Percentiles rank a stretch among this genome's conserved stretches.
Evolutionary conservation across 2,797 vertebrate genomes (phyloP).

Genomic region (Cirrhinus mrigala): DNA sequence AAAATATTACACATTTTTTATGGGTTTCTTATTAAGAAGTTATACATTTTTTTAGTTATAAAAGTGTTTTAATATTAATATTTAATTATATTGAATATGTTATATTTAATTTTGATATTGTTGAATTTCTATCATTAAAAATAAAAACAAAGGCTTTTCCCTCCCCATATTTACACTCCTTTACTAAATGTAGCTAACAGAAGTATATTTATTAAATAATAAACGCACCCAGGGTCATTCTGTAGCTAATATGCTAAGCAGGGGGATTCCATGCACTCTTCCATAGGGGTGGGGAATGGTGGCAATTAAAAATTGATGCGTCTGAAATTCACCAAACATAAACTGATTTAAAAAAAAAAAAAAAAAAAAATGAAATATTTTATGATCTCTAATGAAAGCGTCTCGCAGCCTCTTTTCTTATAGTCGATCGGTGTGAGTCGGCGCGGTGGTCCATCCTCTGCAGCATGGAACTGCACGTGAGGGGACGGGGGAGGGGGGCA

Average conservation of each 20-base stretch:
- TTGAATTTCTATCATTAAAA: too few relatives aligned
- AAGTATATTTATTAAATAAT: background rate
- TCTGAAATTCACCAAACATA: background rate
- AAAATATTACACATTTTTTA: too few relatives aligned
- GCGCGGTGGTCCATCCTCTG: background rate
- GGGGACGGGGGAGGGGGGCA: slow-evolving; percentile 5
- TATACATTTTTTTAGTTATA: too few relatives aligned
- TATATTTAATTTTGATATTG: too few relatives aligned
- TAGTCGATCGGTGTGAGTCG: too few relatives aligned
- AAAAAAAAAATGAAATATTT: too few relatives aligned
- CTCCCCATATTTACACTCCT: background rate
- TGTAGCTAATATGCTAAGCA: slow-evolving; percentile 45
- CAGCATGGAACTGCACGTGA: slow-evolving; percentile 57
- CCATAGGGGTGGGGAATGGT: background rate
- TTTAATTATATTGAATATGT: too few relatives aligned
- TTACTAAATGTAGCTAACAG: too few relatives aligned
- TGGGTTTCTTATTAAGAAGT: too few relatives aligned
- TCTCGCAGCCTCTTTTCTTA: too few relatives aligned
- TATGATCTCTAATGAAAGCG: background rate
- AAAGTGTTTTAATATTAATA: too few relatives aligned
- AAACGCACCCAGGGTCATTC: background rate
- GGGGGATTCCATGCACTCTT: slow-evolving; percentile 7
- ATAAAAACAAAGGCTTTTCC: too few relatives aligned
- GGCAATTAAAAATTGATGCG: background rate
- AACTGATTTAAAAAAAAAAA: background rate